phyloP scores from a whole-genome alignment of 2,888 invertebrate genomes.

The Apocheima hispidaria region DNA sequence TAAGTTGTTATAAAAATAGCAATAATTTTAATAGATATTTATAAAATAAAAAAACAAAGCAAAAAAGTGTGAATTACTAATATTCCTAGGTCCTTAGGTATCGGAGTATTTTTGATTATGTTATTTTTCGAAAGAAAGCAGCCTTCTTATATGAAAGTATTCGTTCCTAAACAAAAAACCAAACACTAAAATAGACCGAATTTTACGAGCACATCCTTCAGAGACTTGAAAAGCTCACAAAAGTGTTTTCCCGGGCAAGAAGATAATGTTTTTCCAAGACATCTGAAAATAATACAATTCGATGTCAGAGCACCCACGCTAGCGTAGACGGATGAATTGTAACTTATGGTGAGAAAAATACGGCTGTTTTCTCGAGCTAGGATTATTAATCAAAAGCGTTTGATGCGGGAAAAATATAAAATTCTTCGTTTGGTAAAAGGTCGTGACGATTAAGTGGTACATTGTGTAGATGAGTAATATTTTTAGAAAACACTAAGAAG shows the following conservation, averaged over 20 bases:
- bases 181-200: slow-evolving; percentile 11
- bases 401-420: slow-evolving; percentile 76
- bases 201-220: slow-evolving; percentile 26
- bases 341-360: slow-evolving; percentile 81
- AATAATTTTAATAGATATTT: too few species aligned
- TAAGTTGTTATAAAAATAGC: too few species aligned
- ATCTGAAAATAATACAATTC: slow-evolving; percentile 40
- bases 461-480: slow-evolving; percentile 22
- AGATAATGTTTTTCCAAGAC: slow-evolving; percentile 40
- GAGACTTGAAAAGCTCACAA: slow-evolving; percentile 24
- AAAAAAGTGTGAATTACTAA: too few species aligned
- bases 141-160: background rate
- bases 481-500: background rate
- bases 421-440: slow-evolving; percentile 58
- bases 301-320: slow-evolving; percentile 56
- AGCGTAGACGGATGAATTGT: slow-evolving; percentile 73
- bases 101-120: background rate
- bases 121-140: background rate
- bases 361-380: slow-evolving; percentile 66
- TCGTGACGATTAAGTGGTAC: slow-evolving; percentile 50
- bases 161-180: background rate
- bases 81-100: too few species aligned
- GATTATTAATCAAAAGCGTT: slow-evolving; percentile 79
- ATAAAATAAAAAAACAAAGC: too few species aligned
- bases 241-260: slow-evolving; percentile 35